phyloP scores from a whole-genome alignment of 1,140 invertebrate species.

The Hypothenemus hampei region DNA sequence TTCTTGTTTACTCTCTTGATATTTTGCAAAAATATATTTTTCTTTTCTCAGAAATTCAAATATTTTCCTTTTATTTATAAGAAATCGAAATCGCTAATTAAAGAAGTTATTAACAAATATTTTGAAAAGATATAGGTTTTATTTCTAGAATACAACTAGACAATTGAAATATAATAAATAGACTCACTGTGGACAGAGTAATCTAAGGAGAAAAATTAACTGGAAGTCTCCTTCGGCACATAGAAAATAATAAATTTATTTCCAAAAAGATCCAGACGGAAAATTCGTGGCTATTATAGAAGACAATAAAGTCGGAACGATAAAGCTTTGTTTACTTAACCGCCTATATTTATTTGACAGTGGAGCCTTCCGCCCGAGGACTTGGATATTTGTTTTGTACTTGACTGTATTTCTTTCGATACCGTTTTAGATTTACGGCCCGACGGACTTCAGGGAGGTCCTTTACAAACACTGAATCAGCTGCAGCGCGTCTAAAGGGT shows the following conservation, averaged over 20 bases:
- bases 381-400: conserved; percentile 28
- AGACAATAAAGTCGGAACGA: conserved; percentile 20
- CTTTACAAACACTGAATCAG: conserved; percentile 30
- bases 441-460: conserved; percentile 23
- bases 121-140: too few species aligned
- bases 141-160: too few species aligned
- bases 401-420: conserved; percentile 29
- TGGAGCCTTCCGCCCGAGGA: conserved; percentile 17
- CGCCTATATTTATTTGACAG: conserved; percentile 27
- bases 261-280: conserved; percentile 1
- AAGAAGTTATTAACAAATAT: too few species aligned
- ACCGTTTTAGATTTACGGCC: conserved; percentile 24
- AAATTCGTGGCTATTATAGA: conserved; percentile 15
- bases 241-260: conserved; percentile 18
- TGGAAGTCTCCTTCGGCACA: too few species aligned
- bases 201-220: too few species aligned
- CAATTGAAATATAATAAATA: too few species aligned
- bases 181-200: too few species aligned
- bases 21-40: too few species aligned
- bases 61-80: too few species aligned
- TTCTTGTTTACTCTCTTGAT: too few species aligned
- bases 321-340: conserved; percentile 24
- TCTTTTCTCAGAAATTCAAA: too few species aligned
- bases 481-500: conserved; percentile 23
- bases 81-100: too few species aligned